These are phyloP conservation scores for Camelus dromedarius DNA, from an alignment of 2,113 vertebrate species.

Conservation along the genomic window DNA sequence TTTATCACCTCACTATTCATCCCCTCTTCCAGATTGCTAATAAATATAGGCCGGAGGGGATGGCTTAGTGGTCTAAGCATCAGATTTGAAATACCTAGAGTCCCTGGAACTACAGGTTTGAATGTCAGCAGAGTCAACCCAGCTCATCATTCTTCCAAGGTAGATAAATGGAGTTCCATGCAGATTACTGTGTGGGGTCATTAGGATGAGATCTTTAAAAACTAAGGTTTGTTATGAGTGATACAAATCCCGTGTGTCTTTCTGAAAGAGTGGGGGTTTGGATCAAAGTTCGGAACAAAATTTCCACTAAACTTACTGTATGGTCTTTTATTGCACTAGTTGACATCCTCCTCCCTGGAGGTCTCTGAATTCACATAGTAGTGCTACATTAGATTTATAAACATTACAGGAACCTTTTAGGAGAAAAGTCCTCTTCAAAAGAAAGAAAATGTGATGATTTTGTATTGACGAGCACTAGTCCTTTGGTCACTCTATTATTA, in stretches of 20 bases:
- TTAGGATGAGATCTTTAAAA: constrained; percentile 81
- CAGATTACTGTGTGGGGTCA: constrained; percentile 84
- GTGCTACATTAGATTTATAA: constrained; percentile 60
- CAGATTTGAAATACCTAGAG: constrained; percentile 85
- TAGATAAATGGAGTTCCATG: constrained; percentile 84
- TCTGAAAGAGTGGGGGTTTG: constrained; percentile 82
- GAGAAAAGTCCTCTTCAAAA: constrained; percentile 72
- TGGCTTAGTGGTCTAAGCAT: constrained; percentile 85
- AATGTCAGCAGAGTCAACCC: constrained; percentile 85
- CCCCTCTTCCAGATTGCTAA: constrained; percentile 86
- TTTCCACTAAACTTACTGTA: constrained; percentile 61
- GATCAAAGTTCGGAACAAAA: constrained; percentile 66
- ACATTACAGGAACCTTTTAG: constrained; percentile 68
- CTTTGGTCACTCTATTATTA: constrained; percentile 50
- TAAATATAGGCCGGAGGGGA: constrained; percentile 85
- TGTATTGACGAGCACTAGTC: constrained; percentile 52
- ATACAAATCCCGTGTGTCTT: constrained; percentile 74
- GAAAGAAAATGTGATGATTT: constrained; percentile 71
- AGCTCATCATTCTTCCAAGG: constrained; percentile 85
- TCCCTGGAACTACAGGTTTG: constrained; percentile 85
- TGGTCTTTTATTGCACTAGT: constrained; percentile 41
- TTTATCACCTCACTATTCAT: constrained; percentile 85
- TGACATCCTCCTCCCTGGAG: constrained; percentile 63
- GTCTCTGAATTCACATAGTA: constrained; percentile 68
- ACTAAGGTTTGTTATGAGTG: constrained; percentile 76